Percentiles rank a stretch among this genome's conserved stretches.
These are phyloP conservation scores for Electrona antarctica DNA, from an alignment of 2,113 vertebrate genomes.

Conservation along the genomic window DNA sequence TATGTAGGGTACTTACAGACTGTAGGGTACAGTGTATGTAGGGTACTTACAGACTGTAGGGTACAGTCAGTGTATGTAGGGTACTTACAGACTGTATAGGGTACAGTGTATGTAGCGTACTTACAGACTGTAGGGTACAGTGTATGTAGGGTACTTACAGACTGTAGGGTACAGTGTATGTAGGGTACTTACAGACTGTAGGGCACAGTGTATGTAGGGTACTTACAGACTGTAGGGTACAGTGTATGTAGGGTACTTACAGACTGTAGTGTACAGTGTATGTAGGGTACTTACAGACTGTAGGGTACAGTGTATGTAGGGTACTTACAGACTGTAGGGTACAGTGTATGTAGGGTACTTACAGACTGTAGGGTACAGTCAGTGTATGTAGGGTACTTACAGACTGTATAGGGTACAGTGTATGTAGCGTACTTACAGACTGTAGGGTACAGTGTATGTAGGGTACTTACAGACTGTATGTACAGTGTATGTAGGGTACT, in stretches of 20 bases:
- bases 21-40: constrained; percentile 76
- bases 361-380: constrained; percentile 89
- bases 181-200: not conserved
- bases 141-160: constrained; percentile 68
- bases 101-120: constrained; percentile 44
- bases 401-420: not conserved
- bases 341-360: constrained; percentile 34
- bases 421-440: constrained; percentile 69
- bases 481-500: not conserved
- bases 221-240: constrained; percentile 86
- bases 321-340: not conserved
- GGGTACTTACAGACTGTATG: not conserved
- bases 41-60: not conserved
- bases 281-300: constrained; percentile 72
- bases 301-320: constrained; percentile 73
- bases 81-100: constrained; percentile 83
- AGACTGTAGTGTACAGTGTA: not conserved
- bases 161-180: constrained; percentile 77
- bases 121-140: not conserved
- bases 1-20: constrained; percentile 69
- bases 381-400: no score
- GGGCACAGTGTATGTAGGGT: not conserved
- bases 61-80: not conserved
- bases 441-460: no score
- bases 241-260: no score